Percentiles rank a stretch among this genome's conserved stretches.
These are phyloP conservation scores for human DNA, from an alignment of 2,113 vertebrate species.

Conservation along the genomic window DNA sequence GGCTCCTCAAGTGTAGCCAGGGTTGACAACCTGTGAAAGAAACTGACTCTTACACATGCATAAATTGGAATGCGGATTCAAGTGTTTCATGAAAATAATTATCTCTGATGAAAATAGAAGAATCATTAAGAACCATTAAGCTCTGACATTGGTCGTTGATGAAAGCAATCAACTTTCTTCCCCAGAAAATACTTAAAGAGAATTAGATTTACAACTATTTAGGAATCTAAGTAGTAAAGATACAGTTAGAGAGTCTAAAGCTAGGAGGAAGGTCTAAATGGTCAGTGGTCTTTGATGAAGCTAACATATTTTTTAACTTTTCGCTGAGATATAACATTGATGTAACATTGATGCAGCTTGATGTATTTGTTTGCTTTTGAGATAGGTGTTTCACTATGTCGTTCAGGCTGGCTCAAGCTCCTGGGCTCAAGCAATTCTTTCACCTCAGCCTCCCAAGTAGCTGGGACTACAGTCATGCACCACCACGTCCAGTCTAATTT, in stretches of 20 bases:
- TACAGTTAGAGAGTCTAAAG: background rate
- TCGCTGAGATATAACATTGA: background rate
- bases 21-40: background rate
- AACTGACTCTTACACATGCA: background rate
- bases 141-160: background rate
- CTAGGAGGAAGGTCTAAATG: background rate
- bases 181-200: background rate
- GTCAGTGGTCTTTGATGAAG: background rate
- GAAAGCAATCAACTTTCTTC: background rate
- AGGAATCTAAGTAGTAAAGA: background rate
- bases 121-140: background rate
- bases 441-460: background rate
- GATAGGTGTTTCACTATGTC: background rate
- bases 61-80: background rate
- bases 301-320: background rate
- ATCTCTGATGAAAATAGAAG: background rate
- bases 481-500: background rate
- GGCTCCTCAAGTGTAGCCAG: background rate
- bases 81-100: conserved; percentile 23
- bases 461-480: background rate
- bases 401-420: background rate
- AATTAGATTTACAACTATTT: background rate
- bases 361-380: background rate
- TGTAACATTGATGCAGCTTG: background rate
- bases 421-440: background rate